Percentiles rank a stretch among this genome's conserved stretches.
Conservation (phyloP, 2,888 invertebrate species). For the Volucella inanis region DNA sequence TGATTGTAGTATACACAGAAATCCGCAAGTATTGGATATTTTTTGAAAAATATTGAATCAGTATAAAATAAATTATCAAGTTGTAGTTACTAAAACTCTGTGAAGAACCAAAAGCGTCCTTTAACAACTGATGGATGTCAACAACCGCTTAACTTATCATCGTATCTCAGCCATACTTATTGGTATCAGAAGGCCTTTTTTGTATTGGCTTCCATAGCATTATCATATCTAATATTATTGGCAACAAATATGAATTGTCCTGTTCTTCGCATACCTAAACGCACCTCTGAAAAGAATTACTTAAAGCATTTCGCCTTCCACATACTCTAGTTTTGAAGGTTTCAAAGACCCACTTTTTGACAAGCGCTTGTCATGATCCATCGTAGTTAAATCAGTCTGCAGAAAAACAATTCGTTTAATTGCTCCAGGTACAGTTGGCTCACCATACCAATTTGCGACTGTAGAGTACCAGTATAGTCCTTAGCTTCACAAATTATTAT, state of each 20-base stretch:
- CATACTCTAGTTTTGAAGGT: conserved; percentile 20
- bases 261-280: neutral
- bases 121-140: no score
- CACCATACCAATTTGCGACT: neutral
- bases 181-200: neutral
- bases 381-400: conserved; percentile 21
- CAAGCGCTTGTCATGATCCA: neutral
- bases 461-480: neutral
- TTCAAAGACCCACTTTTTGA: neutral
- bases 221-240: conserved; percentile 43
- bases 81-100: no score
- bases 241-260: conserved; percentile 15
- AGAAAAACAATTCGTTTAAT: conserved; percentile 46
- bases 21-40: no score
- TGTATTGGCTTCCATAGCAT: conserved; percentile 49
- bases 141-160: no score
- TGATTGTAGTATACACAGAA: no score
- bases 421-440: conserved; percentile 14
- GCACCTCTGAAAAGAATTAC: neutral
- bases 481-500: conserved; percentile 22
- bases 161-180: no score
- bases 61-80: no score
- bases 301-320: neutral
- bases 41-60: no score
- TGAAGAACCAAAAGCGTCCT: no score